phyloP scores from a whole-genome alignment of 1,140 invertebrate genomes.

The Chrysomallon squamiferum region DNA sequence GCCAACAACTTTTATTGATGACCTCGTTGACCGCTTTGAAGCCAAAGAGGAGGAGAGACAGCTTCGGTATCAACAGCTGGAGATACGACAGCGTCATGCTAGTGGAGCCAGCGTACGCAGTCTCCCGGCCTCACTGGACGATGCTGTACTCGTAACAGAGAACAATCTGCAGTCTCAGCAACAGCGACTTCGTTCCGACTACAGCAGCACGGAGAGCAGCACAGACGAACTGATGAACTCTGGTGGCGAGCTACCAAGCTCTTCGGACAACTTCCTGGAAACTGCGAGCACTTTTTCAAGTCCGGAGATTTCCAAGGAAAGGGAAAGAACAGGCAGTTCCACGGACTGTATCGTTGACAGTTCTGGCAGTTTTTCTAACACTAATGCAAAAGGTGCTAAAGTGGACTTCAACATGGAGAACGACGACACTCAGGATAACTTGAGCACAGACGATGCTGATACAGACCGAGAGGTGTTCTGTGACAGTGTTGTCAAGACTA shows the following conservation, averaged over 20 bases:
- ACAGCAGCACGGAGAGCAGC: conserved; percentile 35
- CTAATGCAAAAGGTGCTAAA: neutral
- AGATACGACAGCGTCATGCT: conserved; percentile 42
- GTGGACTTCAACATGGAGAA: neutral
- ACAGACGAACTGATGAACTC: conserved; percentile 33
- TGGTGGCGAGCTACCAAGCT: conserved; percentile 17
- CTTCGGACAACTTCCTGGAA: conserved; percentile 21
- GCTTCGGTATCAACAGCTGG: conserved; percentile 21
- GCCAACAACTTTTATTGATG: conserved; percentile 87
- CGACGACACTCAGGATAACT: neutral
- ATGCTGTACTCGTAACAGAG: conserved; percentile 43
- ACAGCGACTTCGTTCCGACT: conserved; percentile 20
- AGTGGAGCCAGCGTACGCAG: conserved; percentile 57
- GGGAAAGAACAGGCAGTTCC: no score
- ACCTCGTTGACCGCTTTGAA: conserved; percentile 84
- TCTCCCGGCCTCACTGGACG: conserved; percentile 49
- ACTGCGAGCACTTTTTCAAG: neutral
- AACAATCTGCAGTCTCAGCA: conserved; percentile 46
- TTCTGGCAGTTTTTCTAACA: neutral
- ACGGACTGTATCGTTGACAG: neutral
- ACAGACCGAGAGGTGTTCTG: neutral
- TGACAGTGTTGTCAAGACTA: neutral
- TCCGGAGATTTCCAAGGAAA: neutral
- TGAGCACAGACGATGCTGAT: neutral
- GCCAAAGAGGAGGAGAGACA: conserved; percentile 74